Percentiles rank a stretch among this genome's conserved stretches.
These are phyloP conservation scores for Archivesica marissinica DNA, from an alignment of 1,140 invertebrate species.

Conservation along the genomic window DNA sequence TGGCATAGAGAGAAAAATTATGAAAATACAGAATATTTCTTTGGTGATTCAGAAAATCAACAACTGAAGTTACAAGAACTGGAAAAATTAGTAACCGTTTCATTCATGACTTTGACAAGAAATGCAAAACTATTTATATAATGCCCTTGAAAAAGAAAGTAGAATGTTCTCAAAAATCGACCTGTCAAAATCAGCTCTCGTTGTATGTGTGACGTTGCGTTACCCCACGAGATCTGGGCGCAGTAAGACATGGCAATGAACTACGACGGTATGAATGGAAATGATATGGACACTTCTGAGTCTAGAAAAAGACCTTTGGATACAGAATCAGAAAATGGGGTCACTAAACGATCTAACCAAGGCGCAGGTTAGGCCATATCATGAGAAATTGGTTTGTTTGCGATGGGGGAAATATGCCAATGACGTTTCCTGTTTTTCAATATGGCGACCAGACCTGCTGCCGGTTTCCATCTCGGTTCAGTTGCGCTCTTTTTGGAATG, in stretches of 20 bases:
- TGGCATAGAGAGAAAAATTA: slow-evolving; percentile 23
- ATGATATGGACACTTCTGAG: slow-evolving; percentile 84
- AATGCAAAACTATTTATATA: neutral
- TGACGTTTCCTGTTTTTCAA: slow-evolving; percentile 73
- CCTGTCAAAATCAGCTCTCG: slow-evolving; percentile 59
- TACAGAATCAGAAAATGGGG: slow-evolving; percentile 92
- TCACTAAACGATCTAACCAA: slow-evolving; percentile 94
- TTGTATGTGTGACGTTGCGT: slow-evolving; percentile 57
- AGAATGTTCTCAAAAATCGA: neutral
- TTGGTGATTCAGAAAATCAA: neutral
- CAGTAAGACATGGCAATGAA: slow-evolving; percentile 81
- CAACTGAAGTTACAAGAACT: neutral
- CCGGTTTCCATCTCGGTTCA: slow-evolving; percentile 65
- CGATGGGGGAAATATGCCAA: slow-evolving; percentile 57
- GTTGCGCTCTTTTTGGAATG: slow-evolving; percentile 70
- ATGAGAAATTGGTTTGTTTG: slow-evolving; percentile 66
- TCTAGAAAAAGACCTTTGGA: slow-evolving; percentile 92
- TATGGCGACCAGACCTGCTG: slow-evolving; percentile 79
- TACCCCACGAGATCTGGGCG: slow-evolving; percentile 80
- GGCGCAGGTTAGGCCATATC: slow-evolving; percentile 88
- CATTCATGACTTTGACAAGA: slow-evolving; percentile 41
- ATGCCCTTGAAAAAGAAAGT: neutral
- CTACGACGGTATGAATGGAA: slow-evolving; percentile 82
- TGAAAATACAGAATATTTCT: neutral
- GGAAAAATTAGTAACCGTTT: slow-evolving; percentile 22